Evolutionary conservation across 2,888 invertebrate species (phyloP), one percentile per base, ranked within the genome.

Genomic region (Sepioteuthis lessoniana): DNA sequence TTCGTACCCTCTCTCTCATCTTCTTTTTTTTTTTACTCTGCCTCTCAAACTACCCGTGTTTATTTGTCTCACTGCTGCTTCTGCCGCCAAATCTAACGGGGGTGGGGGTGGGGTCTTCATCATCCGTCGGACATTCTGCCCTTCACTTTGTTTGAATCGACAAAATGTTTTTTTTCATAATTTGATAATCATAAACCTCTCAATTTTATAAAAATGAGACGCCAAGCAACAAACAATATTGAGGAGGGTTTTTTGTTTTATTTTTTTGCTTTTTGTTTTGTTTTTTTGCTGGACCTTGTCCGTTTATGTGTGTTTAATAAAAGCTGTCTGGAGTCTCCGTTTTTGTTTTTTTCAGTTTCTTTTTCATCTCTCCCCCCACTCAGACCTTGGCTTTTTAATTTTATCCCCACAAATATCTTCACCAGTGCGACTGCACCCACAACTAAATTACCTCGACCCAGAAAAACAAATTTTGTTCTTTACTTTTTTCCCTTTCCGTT

Each of bases 361-460:
- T 7, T 42, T 42, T 42, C 42, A 42, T 42, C 42, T 42, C 42
- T 7, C 42, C n/a, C 76, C 25, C n/a, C 76, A 0, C 76, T n/a
- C n/a, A n/a, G 1, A 0, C n/a, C 76, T 55, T 25, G 19, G 55
- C 55, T 55, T 55, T 25, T 55, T 55, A 21, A 25, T 21, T 55
- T 55, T 55, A 55, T 55, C 55, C 55, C 47, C 25, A 4, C 21
- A 21, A 55, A 55, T 76, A 76, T 76, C n/a, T 76, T 76, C 76
- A 35, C 76, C 76, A 76, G 76, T 76, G n/a, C 76, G n/a, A 16
- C 13, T 76, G 76, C 76, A 76, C 76, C 76, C 76, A 76, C n/a
- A 76, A 35, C 76, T 35, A 55, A 76, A 76, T 76, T 76, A 76
- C 76, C 76, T 76, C 76, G 76, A 76, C 76, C 76, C 76, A 76